A percentile compares a stretch with the other conserved stretches of the same genome.
Evolutionary conservation across 2,888 invertebrate species (phyloP).

Genomic region (Ypsolopha scabrella): DNA sequence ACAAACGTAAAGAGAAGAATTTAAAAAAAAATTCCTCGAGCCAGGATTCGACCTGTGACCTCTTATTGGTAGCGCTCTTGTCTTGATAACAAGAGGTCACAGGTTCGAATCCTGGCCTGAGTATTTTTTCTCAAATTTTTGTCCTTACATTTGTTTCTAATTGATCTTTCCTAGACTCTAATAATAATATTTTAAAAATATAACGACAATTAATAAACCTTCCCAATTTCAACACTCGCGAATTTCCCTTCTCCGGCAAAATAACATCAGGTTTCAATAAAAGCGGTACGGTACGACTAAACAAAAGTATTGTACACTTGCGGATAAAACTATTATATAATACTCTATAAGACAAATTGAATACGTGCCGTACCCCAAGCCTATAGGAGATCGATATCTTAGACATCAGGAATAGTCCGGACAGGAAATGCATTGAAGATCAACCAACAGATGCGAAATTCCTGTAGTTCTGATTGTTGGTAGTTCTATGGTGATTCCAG

Average conservation of each 20-base stretch:
- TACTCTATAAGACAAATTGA: slow-evolving; percentile 36
- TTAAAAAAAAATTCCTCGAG: no score
- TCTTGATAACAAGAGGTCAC: no score
- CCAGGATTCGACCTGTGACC: no score
- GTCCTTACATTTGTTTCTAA: no score
- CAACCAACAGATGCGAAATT: slow-evolving; percentile 63
- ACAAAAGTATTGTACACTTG: slow-evolving; percentile 19
- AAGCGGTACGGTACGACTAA: background rate
- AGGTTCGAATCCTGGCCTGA: no score
- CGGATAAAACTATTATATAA: slow-evolving; percentile 29
- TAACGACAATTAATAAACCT: no score
- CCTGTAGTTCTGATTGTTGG: slow-evolving; percentile 33
- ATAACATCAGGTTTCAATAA: background rate
- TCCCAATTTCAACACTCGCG: background rate
- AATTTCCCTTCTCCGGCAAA: background rate
- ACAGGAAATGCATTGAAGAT: slow-evolving; percentile 62
- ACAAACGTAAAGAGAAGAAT: no score
- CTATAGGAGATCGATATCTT: slow-evolving; percentile 56
- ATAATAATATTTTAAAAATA: no score
- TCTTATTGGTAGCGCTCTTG: no score
- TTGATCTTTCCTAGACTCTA: no score
- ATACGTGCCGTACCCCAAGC: slow-evolving; percentile 43
- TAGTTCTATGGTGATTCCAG: slow-evolving; percentile 35
- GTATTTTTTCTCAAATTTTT: no score
- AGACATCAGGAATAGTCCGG: slow-evolving; percentile 37